Evolutionary conservation across 92 coral and sea anemone genomes (phyloP).

Genomic region (Palythoa caribaeorum): DNA sequence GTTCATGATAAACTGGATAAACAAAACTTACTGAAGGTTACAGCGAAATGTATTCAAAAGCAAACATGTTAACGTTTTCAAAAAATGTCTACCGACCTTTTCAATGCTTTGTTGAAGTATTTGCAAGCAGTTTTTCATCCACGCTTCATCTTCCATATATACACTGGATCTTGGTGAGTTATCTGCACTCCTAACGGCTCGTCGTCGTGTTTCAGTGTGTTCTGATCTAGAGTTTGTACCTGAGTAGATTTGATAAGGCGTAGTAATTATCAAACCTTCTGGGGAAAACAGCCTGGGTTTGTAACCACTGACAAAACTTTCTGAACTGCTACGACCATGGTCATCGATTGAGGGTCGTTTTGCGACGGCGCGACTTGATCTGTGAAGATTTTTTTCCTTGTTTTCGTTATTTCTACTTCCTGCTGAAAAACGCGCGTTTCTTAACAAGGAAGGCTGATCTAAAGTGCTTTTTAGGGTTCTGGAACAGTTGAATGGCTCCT

Average conservation of each 20-base stretch:
- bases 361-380: slow-evolving; percentile 31
- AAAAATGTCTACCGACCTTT: slow-evolving; percentile 22
- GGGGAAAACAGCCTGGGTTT: slow-evolving; percentile 62
- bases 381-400: neutral
- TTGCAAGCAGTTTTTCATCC: slow-evolving; percentile 46
- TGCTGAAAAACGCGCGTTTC: slow-evolving; percentile 57
- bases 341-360: slow-evolving; percentile 43
- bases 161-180: slow-evolving; percentile 32
- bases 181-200: slow-evolving; percentile 22
- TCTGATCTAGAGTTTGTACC: neutral
- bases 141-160: slow-evolving; percentile 21
- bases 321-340: slow-evolving; percentile 72
- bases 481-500: slow-evolving; percentile 4
- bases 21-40: neutral
- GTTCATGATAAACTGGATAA: neutral
- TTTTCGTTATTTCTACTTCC: slow-evolving; percentile 8
- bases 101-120: slow-evolving; percentile 36
- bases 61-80: neutral
- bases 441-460: slow-evolving; percentile 53
- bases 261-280: slow-evolving; percentile 77
- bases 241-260: slow-evolving; percentile 47
- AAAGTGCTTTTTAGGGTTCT: slow-evolving; percentile 40
- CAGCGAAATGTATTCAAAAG: neutral
- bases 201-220: neutral
- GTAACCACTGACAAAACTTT: slow-evolving; percentile 13